Evolutionary conservation across 2,797 vertebrate species (phyloP).

Genomic region (Cryptoblepharus egeriae): DNA sequence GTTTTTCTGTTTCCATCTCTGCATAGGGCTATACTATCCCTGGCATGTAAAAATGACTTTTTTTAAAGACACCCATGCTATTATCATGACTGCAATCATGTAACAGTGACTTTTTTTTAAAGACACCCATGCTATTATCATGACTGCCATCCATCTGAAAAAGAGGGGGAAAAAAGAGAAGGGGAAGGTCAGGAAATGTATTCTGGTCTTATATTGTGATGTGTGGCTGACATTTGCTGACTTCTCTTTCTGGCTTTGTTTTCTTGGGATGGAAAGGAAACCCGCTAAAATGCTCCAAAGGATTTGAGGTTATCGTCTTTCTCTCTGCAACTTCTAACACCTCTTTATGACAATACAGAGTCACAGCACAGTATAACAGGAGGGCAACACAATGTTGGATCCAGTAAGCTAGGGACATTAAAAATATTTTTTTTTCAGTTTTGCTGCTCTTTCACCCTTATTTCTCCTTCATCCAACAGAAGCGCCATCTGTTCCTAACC

Average conservation of each 20-base stretch:
- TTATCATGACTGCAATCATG: conserved; percentile 65
- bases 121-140: conserved; percentile 61
- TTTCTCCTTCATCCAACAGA: conserved; percentile 69
- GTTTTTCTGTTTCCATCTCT: conserved; percentile 66
- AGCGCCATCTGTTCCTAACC: conserved; percentile 77
- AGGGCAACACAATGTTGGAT: conserved; percentile 68
- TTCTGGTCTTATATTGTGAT: conserved; percentile 58
- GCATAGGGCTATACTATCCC: conserved; percentile 64
- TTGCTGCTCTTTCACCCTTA: conserved; percentile 60
- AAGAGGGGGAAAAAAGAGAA: conserved; percentile 57
- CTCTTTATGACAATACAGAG: conserved; percentile 71
- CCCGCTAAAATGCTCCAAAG: conserved; percentile 65
- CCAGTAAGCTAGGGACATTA: conserved; percentile 54
- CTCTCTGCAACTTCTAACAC: conserved; percentile 69
- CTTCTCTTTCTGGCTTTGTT: conserved; percentile 58
- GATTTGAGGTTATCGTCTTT: conserved; percentile 66
- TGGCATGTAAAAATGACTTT: conserved; percentile 74
- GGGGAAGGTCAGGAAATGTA: conserved; percentile 72
- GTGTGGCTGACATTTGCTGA: conserved; percentile 65
- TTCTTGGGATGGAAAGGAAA: conserved; percentile 53
- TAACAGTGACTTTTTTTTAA: conserved; percentile 74
- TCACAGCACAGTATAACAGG: conserved; percentile 67
- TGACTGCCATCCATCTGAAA: conserved; percentile 48
- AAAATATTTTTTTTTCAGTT: conserved; percentile 48
- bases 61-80: conserved; percentile 66